Percentiles rank a stretch among this genome's conserved stretches.
Evolutionary conservation across 2,888 invertebrate genomes (phyloP).

Genomic region (Griposia aprilina): DNA sequence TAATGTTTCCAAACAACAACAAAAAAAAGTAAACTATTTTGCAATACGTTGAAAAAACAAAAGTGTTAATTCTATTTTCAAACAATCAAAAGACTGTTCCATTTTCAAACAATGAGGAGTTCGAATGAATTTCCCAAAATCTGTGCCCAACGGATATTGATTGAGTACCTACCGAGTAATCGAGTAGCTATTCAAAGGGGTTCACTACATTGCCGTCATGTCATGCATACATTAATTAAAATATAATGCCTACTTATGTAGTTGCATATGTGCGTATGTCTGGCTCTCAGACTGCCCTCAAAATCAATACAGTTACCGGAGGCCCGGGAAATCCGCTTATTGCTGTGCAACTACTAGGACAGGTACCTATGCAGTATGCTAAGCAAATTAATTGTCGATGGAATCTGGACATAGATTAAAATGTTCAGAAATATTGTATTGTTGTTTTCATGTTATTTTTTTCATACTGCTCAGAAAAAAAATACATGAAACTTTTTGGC

Average conservation of each 20-base stretch:
- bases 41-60: conserved; percentile 18
- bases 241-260: conserved; percentile 1
- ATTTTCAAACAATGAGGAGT: conserved; percentile 36
- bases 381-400: conserved; percentile 10
- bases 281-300: conserved; percentile 24
- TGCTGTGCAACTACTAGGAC: conserved; percentile 5
- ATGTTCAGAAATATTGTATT: neutral
- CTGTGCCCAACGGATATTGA: neutral
- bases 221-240: conserved; percentile 21
- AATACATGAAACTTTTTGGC: neutral
- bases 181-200: neutral
- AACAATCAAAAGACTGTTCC: conserved; percentile 19
- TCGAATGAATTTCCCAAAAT: conserved; percentile 33
- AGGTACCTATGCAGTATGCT: neutral
- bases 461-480: too few species aligned
- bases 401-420: conserved; percentile 21
- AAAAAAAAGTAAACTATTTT: neutral
- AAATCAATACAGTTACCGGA: conserved; percentile 51
- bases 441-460: neutral
- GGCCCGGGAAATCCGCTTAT: conserved; percentile 10
- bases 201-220: conserved; percentile 6
- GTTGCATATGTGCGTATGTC: conserved; percentile 16
- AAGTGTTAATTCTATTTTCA: neutral
- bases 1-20: conserved; percentile 14
- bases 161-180: neutral